Evolutionary conservation across 53 echinoderm and acorn worm species (phyloP), one percentile per base, ranked within the genome.

Genomic region (Echinometra lucunter): DNA sequence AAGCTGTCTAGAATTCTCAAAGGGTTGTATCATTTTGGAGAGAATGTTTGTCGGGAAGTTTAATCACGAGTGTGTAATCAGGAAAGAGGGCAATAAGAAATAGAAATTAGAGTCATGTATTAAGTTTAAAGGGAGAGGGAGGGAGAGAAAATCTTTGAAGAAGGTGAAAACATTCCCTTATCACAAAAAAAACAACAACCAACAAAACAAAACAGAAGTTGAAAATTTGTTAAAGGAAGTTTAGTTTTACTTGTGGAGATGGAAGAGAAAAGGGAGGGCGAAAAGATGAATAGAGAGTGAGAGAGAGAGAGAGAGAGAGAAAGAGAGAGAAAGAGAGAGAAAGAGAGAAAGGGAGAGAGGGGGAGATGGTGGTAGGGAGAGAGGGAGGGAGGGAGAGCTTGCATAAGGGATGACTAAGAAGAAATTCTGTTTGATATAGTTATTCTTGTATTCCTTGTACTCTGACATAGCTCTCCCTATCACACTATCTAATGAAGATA

Each of bases 231-330:
- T 18, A 63, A 15, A 63, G 63, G 23, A 63, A 63, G 63, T 63
- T 63, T 63, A 21, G 63, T 63, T 21, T 53, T 13, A 53, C 13
- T 53, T 53, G 90, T 3, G 63, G 28, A 18, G 16, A 66, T 9
- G 57, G 55, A 38, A 90, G 90, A 63, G 89, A 58, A 13, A 63
- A 38, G 40, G 37, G 17, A 10, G n/a, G 60, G 28, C 4, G 16
- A 25, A 58, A 35, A 89, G 35, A 63, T 37, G 37, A 3, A 10
- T 6, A 90, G 23, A 38, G 6, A 58, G 17, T 17, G 34, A 56
- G 89, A n/a, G 66, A 37, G 63, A 60, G 4, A 2, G 90, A 15
- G 57, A 90, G 60, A 90, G 90, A 90, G 57, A 58, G 10, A 60
- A 37, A 63, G 37, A 37, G 25, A 58, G 60, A 89, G 56, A 57